Conservation (phyloP, 2,888 invertebrate genomes). For the Caenorhabditis zanzibari region DNA sequence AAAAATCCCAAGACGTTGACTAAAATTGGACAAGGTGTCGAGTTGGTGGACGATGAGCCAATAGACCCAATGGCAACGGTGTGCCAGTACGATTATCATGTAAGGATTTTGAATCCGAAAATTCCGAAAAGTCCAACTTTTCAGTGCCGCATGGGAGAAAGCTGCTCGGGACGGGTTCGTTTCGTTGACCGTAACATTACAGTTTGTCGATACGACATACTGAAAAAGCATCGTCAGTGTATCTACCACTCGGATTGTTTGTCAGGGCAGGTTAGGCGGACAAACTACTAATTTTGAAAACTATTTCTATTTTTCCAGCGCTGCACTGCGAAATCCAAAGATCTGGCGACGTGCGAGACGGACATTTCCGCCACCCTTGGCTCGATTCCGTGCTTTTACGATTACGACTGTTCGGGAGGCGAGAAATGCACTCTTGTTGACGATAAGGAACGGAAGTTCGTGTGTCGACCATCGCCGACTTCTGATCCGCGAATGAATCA, state of each 20-base stretch:
- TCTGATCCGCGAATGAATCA: constrained; percentile 69
- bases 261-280: constrained; percentile 69
- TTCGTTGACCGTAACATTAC: constrained; percentile 68
- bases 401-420: constrained; percentile 74
- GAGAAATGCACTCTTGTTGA: constrained; percentile 66
- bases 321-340: constrained; percentile 31
- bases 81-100: constrained; percentile 73
- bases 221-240: constrained; percentile 67
- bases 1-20: neutral
- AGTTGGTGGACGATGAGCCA: constrained; percentile 40
- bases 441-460: constrained; percentile 34
- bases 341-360: constrained; percentile 58
- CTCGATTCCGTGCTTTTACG: constrained; percentile 63
- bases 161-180: constrained; percentile 66
- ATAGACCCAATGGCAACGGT: constrained; percentile 72
- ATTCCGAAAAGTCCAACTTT: no score
- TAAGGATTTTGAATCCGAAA: constrained; percentile 33
- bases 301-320: constrained; percentile 37
- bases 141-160: constrained; percentile 75
- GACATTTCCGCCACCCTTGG: constrained; percentile 65
- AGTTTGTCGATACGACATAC: constrained; percentile 69
- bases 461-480: constrained; percentile 64
- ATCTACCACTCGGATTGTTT: constrained; percentile 71
- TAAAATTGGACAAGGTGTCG: constrained; percentile 20
- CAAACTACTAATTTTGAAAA: no score